Base-by-base conservation (phyloP, 92 coral and sea anemone species). In the Epizoanthus rinbou region DNA sequence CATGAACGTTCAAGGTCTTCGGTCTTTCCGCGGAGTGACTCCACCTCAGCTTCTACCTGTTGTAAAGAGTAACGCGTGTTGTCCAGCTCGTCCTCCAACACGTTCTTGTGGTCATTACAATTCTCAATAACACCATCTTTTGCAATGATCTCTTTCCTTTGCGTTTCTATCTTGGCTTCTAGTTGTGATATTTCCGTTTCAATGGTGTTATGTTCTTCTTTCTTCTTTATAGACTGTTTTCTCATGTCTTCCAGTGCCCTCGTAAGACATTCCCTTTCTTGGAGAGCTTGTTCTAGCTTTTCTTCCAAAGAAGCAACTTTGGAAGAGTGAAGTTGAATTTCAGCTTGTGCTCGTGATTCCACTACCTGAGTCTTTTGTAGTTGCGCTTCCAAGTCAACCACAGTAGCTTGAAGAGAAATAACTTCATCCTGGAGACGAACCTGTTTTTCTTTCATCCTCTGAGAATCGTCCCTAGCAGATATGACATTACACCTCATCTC, bases 401-500 rank as follows among this genome's bases (percentile, higher is more conserved):
- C 16, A 11, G 58, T 45, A 15, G 64, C 65, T 18, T 74, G 45
- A 56, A 74, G 80, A 14, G 65, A 4, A 14, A 74, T 24, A 4
- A 74, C 57, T 14, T 74, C 79, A 52, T 52, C 79, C 15, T 54
- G 79, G n/a, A 74, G 28, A 10, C 57, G 45, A 14, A 17, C 22
- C 23, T 24, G 64, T 23, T 23, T 54, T 15, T 74, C 63, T 6
- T 74, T 74, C 80, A 52, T 52, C 57, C 19, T 28, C 58, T 54
- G 80, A n/a, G 8, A 24, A 15, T 74, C 80, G 21, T 53, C 80
- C 43, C 57, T 37, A 74, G 45, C 24, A 11, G 80, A 14, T 54
- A 31, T n/a, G 14, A 74, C 16, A 22, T 54, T 54, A 23, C 80
- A 54, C 33, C 64, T 74, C 80, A 74, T 13, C 35, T 74, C 80